phyloP scores from a whole-genome alignment of 2,113 vertebrate genomes.

The Brachyhypopomus gauderio region DNA sequence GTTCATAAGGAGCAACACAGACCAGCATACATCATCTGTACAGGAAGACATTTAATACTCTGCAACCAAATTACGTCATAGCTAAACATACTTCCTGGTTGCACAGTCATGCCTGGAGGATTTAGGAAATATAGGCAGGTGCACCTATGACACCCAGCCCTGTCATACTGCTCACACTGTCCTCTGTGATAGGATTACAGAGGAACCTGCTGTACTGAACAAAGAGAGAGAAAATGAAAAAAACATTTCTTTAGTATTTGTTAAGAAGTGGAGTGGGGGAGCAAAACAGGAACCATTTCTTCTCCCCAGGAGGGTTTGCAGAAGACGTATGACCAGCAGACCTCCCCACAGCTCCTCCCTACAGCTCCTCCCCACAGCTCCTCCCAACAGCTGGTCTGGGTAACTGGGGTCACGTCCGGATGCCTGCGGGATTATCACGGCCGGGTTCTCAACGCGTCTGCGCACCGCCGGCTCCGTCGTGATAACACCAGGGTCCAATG shows the following conservation, averaged over 20 bases:
- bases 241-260: not conserved
- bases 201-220: not conserved
- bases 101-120: not conserved
- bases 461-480: constrained; percentile 45
- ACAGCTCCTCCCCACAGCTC: constrained; percentile 62
- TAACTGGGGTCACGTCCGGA: constrained; percentile 57
- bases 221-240: not conserved
- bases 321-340: constrained; percentile 36
- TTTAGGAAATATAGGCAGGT: not conserved
- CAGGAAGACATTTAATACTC: constrained; percentile 23
- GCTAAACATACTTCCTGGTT: not conserved
- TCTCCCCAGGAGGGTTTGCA: constrained; percentile 47
- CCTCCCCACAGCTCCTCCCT: constrained; percentile 57
- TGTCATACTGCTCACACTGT: no score
- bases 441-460: constrained; percentile 58
- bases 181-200: not conserved
- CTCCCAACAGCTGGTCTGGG: constrained; percentile 48
- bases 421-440: constrained; percentile 61
- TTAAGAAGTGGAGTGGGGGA: not conserved
- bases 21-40: not conserved
- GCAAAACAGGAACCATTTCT: constrained; percentile 28
- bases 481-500: constrained; percentile 64
- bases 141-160: no score
- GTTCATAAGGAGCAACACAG: not conserved
- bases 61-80: constrained; percentile 11